Base-by-base conservation (phyloP, 2,888 invertebrate genomes). In the Ormyrus labotus region DNA sequence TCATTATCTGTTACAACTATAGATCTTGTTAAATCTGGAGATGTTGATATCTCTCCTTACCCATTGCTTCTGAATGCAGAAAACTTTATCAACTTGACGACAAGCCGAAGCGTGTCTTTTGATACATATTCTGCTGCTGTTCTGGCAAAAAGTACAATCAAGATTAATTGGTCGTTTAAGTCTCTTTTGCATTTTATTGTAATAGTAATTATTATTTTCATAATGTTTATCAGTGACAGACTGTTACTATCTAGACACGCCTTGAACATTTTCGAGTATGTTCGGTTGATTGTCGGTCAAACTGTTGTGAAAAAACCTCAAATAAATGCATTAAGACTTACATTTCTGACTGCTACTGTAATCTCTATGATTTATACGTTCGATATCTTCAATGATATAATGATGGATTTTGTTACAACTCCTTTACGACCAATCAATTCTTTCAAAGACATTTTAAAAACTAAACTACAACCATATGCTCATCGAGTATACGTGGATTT, bases 291-390 rank as follows among this genome's bases (percentile, higher is more conserved):
- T 0, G 5, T 74, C 6, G 58, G 48, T 34, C 65, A 65, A 58
- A n/a, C 74, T 34, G 50, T 19, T 6, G 1, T n/a, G 53, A 51
- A 9, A 34, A 6, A 48, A 48, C 65, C 74, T n/a, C 8, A 9
- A 2, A 34, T 3, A 50, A n/a, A 7, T 0, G 6, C 10, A 1
- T 10, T 53, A 11, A 60, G 48, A 76, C 34, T 76, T 4, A 55
- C 61, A 45, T 61, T 61, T 8, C 5, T 47, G 5, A 47, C 11
- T 19, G 5, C 53, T n/a, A 58, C 68, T 11, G 2, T 61, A 10
- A 55, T 76, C n/a, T 76, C 75, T 0, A 53, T 76, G 8, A 47
- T 53, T 9, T 76, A 76, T 53, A 13, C 58, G 3, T 50, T 50
- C 5, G 48, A 76, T 55, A 45, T 76, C 5, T 68, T 61, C 1